These are phyloP conservation scores for Psittacula echo DNA, from an alignment of 2,797 vertebrate species.

Conservation along the genomic window DNA sequence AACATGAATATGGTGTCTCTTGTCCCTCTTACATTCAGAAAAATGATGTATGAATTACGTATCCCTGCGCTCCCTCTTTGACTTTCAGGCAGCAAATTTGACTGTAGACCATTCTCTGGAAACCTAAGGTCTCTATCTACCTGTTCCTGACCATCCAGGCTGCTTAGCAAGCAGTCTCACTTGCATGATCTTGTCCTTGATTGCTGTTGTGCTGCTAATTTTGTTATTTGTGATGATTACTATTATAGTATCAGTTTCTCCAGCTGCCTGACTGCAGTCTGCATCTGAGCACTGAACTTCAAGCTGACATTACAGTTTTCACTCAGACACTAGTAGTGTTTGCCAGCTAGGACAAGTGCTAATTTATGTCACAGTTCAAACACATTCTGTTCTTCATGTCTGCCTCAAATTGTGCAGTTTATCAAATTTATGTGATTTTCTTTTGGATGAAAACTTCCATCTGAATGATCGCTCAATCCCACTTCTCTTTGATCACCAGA, in stretches of 20 bases:
- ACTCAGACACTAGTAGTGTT: neutral
- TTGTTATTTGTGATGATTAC: neutral
- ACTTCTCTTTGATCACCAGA: slow-evolving; percentile 74
- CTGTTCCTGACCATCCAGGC: neutral
- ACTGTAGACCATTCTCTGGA: neutral
- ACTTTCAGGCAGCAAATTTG: neutral
- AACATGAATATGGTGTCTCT: neutral
- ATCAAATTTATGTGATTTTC: neutral
- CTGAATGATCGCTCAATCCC: neutral
- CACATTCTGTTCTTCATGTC: neutral
- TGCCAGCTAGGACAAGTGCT: neutral
- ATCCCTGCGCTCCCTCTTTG: neutral
- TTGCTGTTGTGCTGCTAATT: neutral
- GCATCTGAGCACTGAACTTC: slow-evolving; percentile 1
- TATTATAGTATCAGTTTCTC: neutral
- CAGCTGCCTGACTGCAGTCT: neutral
- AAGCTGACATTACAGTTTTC: neutral
- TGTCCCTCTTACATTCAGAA: neutral
- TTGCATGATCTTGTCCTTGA: neutral
- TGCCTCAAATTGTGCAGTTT: neutral
- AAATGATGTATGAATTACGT: neutral
- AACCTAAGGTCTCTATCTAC: neutral
- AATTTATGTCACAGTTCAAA: neutral
- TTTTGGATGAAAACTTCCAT: neutral
- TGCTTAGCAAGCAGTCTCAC: neutral